Evolutionary conservation across 2,113 vertebrate genomes (phyloP).

Genomic region (Rostratula benghalensis): DNA sequence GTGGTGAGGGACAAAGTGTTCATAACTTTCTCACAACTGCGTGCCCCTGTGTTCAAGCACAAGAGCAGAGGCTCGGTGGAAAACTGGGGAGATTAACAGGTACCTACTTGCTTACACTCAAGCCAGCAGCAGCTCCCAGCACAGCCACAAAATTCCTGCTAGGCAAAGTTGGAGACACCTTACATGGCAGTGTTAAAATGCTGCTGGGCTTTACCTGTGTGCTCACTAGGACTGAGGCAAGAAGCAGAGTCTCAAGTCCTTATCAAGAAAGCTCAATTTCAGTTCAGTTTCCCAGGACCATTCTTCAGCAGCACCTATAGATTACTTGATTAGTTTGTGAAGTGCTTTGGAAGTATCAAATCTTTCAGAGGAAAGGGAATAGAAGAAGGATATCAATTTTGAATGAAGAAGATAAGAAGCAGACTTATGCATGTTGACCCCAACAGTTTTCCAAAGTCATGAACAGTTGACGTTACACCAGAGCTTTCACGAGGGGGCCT

Average conservation of each 20-base stretch:
- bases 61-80: background rate
- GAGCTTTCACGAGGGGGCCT: rapidly evolving
- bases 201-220: too few species aligned
- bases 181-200: rapidly evolving
- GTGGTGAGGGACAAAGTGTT: rapidly evolving
- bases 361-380: background rate
- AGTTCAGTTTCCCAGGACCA: background rate
- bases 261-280: background rate
- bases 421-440: rapidly evolving
- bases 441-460: background rate
- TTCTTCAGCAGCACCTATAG: background rate
- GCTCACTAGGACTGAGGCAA: rapidly evolving
- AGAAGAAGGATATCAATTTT: background rate
- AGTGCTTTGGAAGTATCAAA: background rate
- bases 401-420: background rate
- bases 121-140: background rate
- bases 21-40: rapidly evolving
- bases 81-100: background rate
- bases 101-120: background rate
- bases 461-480: background rate
- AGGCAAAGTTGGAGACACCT: background rate
- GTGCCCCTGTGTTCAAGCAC: rapidly evolving
- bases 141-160: background rate
- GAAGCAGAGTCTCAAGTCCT: background rate
- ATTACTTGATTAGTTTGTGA: background rate